These are phyloP conservation scores for Lutjanus campechanus DNA, from an alignment of 2,797 vertebrate genomes.

Conservation along the genomic window DNA sequence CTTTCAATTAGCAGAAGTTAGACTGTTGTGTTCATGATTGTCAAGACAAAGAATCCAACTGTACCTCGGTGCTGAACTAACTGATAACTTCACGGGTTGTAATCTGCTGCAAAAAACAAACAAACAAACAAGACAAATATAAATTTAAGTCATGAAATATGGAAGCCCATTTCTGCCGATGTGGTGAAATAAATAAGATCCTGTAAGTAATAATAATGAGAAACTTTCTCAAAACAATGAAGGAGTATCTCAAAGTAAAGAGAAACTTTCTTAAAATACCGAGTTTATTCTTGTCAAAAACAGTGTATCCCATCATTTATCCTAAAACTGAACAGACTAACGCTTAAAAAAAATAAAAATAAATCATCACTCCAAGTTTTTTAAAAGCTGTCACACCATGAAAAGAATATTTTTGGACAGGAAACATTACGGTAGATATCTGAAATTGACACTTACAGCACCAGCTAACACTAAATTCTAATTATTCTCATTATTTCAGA, in stretches of 20 bases:
- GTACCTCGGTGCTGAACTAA: conserved; percentile 53
- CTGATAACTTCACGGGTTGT: accelerated
- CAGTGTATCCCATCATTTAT: neutral
- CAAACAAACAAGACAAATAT: neutral
- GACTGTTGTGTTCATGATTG: too few relatives aligned
- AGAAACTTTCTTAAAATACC: too few relatives aligned
- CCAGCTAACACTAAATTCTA: too few relatives aligned
- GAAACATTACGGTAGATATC: neutral
- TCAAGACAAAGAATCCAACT: neutral
- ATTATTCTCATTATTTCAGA: neutral
- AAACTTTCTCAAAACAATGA: too few relatives aligned
- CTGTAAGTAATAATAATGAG: too few relatives aligned
- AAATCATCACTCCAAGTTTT: neutral
- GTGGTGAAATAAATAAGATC: too few relatives aligned
- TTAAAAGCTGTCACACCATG: neutral
- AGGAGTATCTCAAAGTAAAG: too few relatives aligned
- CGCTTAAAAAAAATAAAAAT: too few relatives aligned
- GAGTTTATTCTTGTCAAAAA: neutral
- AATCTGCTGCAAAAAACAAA: conserved; percentile 45
- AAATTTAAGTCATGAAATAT: neutral
- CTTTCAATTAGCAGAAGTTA: neutral
- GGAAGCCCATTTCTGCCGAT: too few relatives aligned
- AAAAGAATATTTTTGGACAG: neutral
- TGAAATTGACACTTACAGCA: neutral
- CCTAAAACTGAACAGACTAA: neutral